Percentiles rank a stretch among this genome's conserved stretches.
Evolutionary conservation across 2,797 vertebrate species (phyloP).

Genomic region (Emys orbicularis): DNA sequence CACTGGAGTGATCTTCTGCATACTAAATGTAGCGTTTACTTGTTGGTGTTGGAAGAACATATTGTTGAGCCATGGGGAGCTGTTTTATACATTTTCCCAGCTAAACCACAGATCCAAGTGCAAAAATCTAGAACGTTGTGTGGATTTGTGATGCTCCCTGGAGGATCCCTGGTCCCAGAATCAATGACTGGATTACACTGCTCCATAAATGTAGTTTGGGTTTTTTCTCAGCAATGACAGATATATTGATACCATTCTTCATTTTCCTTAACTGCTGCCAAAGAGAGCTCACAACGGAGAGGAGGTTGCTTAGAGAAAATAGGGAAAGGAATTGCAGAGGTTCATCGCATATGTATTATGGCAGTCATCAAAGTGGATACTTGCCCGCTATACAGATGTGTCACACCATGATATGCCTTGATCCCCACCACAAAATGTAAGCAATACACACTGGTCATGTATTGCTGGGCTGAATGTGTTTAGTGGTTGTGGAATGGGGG

Average conservation of each 20-base stretch:
- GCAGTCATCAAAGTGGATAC: background rate
- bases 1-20: background rate
- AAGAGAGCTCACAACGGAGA: background rate
- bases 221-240: background rate
- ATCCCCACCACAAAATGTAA: background rate
- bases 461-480: accelerated
- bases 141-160: background rate
- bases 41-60: too few relatives aligned
- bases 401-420: background rate
- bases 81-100: background rate
- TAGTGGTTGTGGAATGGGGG: background rate
- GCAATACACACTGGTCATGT: background rate
- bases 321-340: background rate
- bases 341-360: background rate
- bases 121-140: background rate
- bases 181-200: background rate
- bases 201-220: background rate
- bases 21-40: too few relatives aligned
- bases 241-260: background rate
- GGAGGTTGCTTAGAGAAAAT: background rate
- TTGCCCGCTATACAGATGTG: background rate
- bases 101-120: background rate
- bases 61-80: background rate
- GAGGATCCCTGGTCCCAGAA: background rate
- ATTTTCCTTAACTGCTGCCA: background rate